Base-by-base conservation (phyloP, 1,140 invertebrate genomes). In the Bradynema listronoti region DNA sequence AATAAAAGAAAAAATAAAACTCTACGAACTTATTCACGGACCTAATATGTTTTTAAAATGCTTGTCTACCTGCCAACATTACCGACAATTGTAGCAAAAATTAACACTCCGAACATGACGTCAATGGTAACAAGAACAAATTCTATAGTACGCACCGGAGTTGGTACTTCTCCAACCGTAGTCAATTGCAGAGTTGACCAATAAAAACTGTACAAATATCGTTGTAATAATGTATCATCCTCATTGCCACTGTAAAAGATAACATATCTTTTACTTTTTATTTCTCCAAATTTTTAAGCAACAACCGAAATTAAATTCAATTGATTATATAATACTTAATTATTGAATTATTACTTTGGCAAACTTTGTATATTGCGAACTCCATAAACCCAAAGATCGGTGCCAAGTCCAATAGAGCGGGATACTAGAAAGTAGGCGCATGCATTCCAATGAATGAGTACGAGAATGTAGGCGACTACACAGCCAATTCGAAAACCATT, bases 361-460 rank as follows among this genome's bases (percentile, higher is more conserved):
- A 76, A 49, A 39, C 63, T 68, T 29, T 76, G 73, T 19, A 58
- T 68, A 43, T 77, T 78, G 25, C 49, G 16, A 16, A 51, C 16
- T 4, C 76, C 76, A 50, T 85, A 85, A 0, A 85, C 90, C 91
- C 91, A 95, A 60, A 85, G 85, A 72, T 94, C 91, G 0, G 84
- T 83, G 2, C 88, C 89, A 69, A 95, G 90, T 5, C 91, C 66
- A 27, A 95, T 87, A 16, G 84, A 84, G 47, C 68, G 52, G 7
- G 89, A 92, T 58, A 94, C 89, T 47, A 86, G 87, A 77, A 92
- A 95, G 80, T 93, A 95, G 61, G 92, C 82, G 78, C 91, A 95
- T 5, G 88, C 90, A 80, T 94, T 94, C 91, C 91, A 95, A 78
- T 95, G 91, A 64, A 95, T 95, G 34, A 95, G 84, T 39, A 95